These are phyloP conservation scores for Cichladusa arquata DNA, from an alignment of 2,113 vertebrate genomes.

Conservation along the genomic window DNA sequence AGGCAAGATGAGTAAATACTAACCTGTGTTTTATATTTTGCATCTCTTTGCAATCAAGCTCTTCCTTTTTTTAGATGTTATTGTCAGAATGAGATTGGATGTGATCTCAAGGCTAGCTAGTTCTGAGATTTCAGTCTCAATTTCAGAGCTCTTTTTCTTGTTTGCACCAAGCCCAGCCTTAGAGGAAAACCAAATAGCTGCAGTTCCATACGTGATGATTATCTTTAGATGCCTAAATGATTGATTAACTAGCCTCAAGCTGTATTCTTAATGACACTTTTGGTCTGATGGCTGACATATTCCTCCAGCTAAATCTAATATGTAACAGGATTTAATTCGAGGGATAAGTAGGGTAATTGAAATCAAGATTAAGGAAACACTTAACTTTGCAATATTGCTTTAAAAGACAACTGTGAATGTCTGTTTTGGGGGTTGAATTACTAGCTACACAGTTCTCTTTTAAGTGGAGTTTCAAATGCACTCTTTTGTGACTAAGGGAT, in stretches of 20 bases:
- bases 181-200: background rate
- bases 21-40: slow-evolving; percentile 14
- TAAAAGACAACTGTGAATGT: background rate
- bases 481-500: background rate
- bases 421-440: background rate
- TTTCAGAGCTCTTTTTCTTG: background rate
- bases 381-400: background rate
- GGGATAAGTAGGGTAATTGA: background rate
- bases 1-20: slow-evolving; percentile 18
- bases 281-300: background rate
- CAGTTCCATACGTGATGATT: background rate
- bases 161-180: background rate
- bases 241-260: background rate
- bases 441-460: background rate
- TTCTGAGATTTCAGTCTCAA: background rate
- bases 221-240: background rate
- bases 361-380: background rate
- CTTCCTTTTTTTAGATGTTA: background rate
- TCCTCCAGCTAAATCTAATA: background rate
- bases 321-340: background rate
- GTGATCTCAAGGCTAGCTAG: background rate
- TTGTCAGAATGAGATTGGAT: background rate
- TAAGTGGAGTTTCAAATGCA: background rate
- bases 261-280: background rate
- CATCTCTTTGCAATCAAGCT: slow-evolving; percentile 49